Evolutionary conservation across 2,113 vertebrate genomes (phyloP), one percentile per base, ranked within the genome.

Genomic region (Tauraco erythrolophus): DNA sequence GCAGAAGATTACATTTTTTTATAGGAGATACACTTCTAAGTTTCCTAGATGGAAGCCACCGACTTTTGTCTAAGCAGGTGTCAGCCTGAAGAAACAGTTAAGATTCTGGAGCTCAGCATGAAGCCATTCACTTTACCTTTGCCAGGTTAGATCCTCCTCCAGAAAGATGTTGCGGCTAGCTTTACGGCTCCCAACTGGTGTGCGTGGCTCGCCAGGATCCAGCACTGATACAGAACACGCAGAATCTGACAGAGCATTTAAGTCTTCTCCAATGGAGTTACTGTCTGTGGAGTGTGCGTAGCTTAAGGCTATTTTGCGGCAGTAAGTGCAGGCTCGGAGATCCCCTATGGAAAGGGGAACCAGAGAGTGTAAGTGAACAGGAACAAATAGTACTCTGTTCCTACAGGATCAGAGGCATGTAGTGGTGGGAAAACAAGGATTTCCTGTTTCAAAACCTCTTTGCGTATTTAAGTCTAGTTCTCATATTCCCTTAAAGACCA

Each of bases 111-210:
- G 46, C n/a, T 84, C 25, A 65, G 45, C 28, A 60, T 1, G 22
- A 60, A 71, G 27, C 8, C 56, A 41, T 6, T 66, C 16, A 54
- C 41, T 46, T 84, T 98, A 99, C 99, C 99, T 99, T 97, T 99
- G 99, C 99, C 99, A 99, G 68, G 99, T 98, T 50, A 99, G 97
- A 95, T 99, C 99, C 95, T 99, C 99, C 97, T 99, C 99, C 61
- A 99, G 98, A 94, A 99, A 99, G 95, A 99, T 99, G 97, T 99
- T 99, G 83, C 99, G 99, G 97, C 99, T 99, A 83, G 99, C 98
- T 97, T 99, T 99, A 37, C 99, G 99, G 53, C 99, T 99, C 7
- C 99, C 99, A 24, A 99, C 98, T 1, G 99, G 99, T 0, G 99
- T 99, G 60, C 99, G 98, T 0, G 99, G 99, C 94, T 99, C 99